A percentile compares a stretch with the other conserved stretches of the same genome.
Evolutionary conservation across 1,140 invertebrate species (phyloP).

Genomic region (Aphidius gifuensis): DNA sequence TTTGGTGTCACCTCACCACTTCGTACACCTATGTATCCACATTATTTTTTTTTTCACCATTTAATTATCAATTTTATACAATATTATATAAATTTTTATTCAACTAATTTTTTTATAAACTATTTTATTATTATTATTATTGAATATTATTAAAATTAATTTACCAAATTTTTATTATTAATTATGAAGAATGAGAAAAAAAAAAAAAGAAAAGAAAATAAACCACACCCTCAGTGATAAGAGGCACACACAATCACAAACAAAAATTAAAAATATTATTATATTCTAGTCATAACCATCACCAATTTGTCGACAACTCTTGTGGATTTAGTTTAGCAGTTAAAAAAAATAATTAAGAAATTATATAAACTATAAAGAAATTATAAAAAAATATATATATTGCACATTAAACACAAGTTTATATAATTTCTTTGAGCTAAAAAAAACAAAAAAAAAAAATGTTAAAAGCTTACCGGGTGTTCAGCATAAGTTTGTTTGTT

Average conservation of each 20-base stretch:
- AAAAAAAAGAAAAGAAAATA: neutral
- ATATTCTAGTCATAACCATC: too few relatives aligned
- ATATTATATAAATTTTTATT: constrained; percentile 8
- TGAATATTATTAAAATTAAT: constrained; percentile 2
- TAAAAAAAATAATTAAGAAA: constrained; percentile 13
- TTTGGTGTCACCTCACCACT: constrained; percentile 71
- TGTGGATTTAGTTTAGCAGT: neutral
- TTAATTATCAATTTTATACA: constrained; percentile 8
- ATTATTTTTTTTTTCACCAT: constrained; percentile 15
- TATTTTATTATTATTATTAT: neutral
- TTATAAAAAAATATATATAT: constrained; percentile 22
- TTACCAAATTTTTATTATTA: neutral
- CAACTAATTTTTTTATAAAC: neutral
- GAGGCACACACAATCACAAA: neutral
- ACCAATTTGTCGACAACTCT: too few relatives aligned
- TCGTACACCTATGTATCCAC: constrained; percentile 55
- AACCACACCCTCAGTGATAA: neutral
- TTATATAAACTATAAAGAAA: constrained; percentile 21
- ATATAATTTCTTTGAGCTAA: constrained; percentile 20
- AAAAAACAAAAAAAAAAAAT: constrained; percentile 19
- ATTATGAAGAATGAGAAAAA: neutral
- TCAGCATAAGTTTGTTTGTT: neutral
- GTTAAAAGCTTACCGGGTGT: constrained; percentile 43
- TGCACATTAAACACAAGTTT: constrained; percentile 47
- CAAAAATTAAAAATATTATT: neutral